Percentiles rank a stretch among this genome's conserved stretches.
phyloP scores from a whole-genome alignment of 2,888 invertebrate species.

The Scrobipalpa costella region DNA sequence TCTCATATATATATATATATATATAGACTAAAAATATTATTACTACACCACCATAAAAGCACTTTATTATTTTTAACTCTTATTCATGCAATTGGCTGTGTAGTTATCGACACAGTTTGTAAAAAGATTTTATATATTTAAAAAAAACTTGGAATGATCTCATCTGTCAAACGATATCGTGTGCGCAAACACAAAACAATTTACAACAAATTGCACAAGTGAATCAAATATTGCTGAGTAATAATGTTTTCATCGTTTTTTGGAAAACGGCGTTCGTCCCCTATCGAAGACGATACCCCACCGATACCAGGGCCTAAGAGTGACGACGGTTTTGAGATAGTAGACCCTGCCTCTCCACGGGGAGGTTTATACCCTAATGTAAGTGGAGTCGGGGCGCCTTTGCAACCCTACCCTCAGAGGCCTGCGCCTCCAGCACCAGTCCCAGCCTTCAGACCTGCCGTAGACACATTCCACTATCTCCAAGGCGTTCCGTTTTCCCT shows the following conservation, averaged over 20 bases:
- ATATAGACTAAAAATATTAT: not conserved
- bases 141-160: not conserved
- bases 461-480: slow-evolving; percentile 72
- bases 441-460: slow-evolving; percentile 19
- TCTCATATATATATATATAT: no score
- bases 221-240: not conserved
- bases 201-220: slow-evolving; percentile 25
- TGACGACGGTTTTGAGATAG: slow-evolving; percentile 69
- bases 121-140: no score
- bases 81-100: no score
- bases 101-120: no score
- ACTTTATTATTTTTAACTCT: no score
- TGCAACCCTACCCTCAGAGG: slow-evolving; percentile 50
- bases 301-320: slow-evolving; percentile 69
- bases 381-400: slow-evolving; percentile 43
- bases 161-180: not conserved
- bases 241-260: slow-evolving; percentile 75
- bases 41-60: not conserved
- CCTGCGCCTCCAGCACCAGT: slow-evolving; percentile 62
- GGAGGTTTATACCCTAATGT: slow-evolving; percentile 64
- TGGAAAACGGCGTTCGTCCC: slow-evolving; percentile 72
- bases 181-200: not conserved
- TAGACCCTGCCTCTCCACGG: slow-evolving; percentile 56
- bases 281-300: slow-evolving; percentile 69
- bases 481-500: slow-evolving; percentile 80